These are phyloP conservation scores for Siniperca obscura DNA, from an alignment of 2,797 vertebrate genomes.

Conservation along the genomic window DNA sequence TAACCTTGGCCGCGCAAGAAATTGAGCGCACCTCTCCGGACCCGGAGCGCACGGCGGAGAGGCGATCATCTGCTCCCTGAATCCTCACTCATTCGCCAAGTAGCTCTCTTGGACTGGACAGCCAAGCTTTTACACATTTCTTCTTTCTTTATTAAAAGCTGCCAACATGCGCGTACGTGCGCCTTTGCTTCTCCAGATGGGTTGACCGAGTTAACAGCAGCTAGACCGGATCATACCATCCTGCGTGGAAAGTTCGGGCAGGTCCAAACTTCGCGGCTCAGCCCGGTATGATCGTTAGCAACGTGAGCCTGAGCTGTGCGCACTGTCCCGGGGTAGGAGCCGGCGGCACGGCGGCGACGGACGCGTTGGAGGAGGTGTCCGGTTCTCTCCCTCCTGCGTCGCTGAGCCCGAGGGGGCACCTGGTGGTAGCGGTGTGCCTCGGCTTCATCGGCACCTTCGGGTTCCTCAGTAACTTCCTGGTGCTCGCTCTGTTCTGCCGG, in stretches of 20 bases:
- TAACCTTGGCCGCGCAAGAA: slow-evolving; percentile 1
- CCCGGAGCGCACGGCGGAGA: slow-evolving; percentile 40
- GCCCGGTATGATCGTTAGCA: slow-evolving; percentile 81
- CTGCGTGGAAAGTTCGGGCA: slow-evolving; percentile 52
- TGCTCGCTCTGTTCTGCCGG: slow-evolving; percentile 85
- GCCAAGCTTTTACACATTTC: neutral
- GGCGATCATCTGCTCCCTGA: slow-evolving; percentile 35
- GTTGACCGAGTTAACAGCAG: slow-evolving; percentile 40
- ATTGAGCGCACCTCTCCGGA: slow-evolving; percentile 43
- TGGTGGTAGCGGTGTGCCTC: slow-evolving; percentile 85
- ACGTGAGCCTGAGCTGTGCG: slow-evolving; percentile 81
- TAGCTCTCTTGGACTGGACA: neutral
- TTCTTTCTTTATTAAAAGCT: neutral
- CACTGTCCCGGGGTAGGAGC: slow-evolving; percentile 65
- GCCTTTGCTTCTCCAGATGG: slow-evolving; percentile 49
- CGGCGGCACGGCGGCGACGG: slow-evolving; percentile 42
- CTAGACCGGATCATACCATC: slow-evolving; percentile 45
- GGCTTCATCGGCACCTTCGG: slow-evolving; percentile 87
- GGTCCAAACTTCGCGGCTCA: slow-evolving; percentile 57
- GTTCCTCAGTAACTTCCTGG: slow-evolving; percentile 85
- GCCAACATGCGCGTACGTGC: slow-evolving; percentile 30
- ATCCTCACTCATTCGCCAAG: slow-evolving; percentile 5
- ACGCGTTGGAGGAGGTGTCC: slow-evolving; percentile 56
- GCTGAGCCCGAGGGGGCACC: slow-evolving; percentile 83
- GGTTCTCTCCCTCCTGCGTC: slow-evolving; percentile 61